Base-by-base conservation (phyloP, 2,888 invertebrate species). In the Frankliniella fusca region DNA sequence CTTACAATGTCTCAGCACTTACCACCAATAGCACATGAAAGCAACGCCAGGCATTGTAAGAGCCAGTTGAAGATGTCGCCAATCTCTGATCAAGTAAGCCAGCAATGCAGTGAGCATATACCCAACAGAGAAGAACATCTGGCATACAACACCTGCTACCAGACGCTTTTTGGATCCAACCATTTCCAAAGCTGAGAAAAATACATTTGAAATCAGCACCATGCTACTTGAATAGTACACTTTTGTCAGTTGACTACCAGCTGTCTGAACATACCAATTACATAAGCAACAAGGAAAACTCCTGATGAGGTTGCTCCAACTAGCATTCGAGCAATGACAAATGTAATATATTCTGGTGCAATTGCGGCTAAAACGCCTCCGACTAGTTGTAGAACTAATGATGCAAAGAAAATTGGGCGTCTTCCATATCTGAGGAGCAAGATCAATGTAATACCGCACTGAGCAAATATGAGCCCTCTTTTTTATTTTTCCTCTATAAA, bases 301-400 rank as follows among this genome's bases (percentile, higher is more conserved):
- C 94, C 94, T 10, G 94, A 93, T 12, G 94, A 93, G 15, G 93
- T 93, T 18, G 93, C 91, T 20, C 94, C 94, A 48, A 94, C 91
- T 81, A 94, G 87, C 83, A 93, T 88, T 84, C 94, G 89, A 79
- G 92, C 90, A 82, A 92, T 86, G 18, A 93, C 91, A 86, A 93
- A 94, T 80, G 91, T 91, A 86, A 92, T 90, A 86, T 92, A 93
- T 85, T 94, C 92, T 0, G 93, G 93, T 0, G 93, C 90, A 81
- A 93, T 85, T 8, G 92, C 92, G 9, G 93, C 92, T 82, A 92
- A 85, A 79, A 93, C 87, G 70, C 94, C 94, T 85, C 92, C 92
- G 50, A 92, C 87, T 50, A 94, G 91, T 88, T 94, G 93, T 81
- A 93, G 89, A 15, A 93, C 91, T 85, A 94, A 88, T 81, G 94